These are phyloP conservation scores for Myotis brandtii DNA, from an alignment of 2,113 vertebrate genomes.

Conservation along the genomic window DNA sequence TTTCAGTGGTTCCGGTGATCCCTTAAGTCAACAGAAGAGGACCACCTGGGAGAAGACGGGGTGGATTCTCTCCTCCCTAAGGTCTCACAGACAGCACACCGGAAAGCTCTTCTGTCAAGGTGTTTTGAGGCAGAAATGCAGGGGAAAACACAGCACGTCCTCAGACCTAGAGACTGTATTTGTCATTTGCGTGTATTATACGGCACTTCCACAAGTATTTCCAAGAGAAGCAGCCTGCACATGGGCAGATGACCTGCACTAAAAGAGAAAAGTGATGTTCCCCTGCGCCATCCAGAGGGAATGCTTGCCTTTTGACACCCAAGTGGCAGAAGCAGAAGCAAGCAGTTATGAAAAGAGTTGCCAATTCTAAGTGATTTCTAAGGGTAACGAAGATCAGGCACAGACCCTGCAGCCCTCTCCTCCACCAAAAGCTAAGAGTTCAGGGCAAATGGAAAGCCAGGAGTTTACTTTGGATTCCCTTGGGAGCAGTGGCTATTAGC, in stretches of 20 bases:
- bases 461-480: neutral
- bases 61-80: neutral
- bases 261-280: neutral
- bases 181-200: neutral
- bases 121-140: neutral
- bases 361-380: neutral
- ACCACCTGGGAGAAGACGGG: neutral
- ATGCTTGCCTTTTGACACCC: neutral
- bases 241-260: fast-evolving
- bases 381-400: neutral
- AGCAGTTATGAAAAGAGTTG: neutral
- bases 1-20: neutral
- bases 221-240: neutral
- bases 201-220: neutral
- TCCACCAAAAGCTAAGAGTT: neutral
- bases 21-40: neutral
- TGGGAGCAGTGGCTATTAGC: neutral
- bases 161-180: neutral
- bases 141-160: neutral
- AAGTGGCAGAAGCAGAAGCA: too few species aligned
- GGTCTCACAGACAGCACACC: fast-evolving
- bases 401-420: neutral
- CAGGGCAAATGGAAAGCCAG: neutral
- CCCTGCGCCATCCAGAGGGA: neutral
- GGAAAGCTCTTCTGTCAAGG: neutral